These are phyloP conservation scores for Parnassius apollo DNA, from an alignment of 2,888 invertebrate species.

Conservation along the genomic window DNA sequence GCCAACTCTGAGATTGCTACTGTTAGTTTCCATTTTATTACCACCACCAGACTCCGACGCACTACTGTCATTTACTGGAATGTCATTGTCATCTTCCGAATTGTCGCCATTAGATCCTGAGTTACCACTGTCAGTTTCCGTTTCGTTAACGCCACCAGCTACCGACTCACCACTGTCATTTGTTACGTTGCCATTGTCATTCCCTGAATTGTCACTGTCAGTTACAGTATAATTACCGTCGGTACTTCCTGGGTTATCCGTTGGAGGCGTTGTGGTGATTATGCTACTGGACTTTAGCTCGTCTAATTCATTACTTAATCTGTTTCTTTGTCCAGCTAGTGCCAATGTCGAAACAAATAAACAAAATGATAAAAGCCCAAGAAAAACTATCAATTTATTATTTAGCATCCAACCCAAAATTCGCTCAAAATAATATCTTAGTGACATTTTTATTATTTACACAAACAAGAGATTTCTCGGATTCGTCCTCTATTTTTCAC, in stretches of 20 bases:
- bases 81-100: background rate
- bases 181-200: background rate
- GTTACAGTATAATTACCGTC: background rate
- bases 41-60: background rate
- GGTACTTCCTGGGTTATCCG: background rate
- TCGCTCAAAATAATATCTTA: conserved; percentile 54
- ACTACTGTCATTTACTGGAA: background rate
- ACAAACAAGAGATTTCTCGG: no score
- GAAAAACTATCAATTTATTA: conserved; percentile 65
- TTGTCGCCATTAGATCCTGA: no score
- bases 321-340: conserved; percentile 57
- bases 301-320: conserved; percentile 41
- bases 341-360: conserved; percentile 63
- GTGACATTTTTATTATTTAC: conserved; percentile 39
- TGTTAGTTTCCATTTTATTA: background rate
- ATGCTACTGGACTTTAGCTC: conserved; percentile 35
- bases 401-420: conserved; percentile 59
- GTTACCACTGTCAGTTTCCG: background rate
- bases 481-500: background rate
- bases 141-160: background rate
- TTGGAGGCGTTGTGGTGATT: conserved; percentile 7
- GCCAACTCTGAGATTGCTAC: background rate
- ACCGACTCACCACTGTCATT: background rate
- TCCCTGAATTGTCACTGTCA: background rate
- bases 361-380: conserved; percentile 57